Evolutionary conservation across 2,797 vertebrate genomes (phyloP).

Genomic region (Benthosema pterotum): DNA sequence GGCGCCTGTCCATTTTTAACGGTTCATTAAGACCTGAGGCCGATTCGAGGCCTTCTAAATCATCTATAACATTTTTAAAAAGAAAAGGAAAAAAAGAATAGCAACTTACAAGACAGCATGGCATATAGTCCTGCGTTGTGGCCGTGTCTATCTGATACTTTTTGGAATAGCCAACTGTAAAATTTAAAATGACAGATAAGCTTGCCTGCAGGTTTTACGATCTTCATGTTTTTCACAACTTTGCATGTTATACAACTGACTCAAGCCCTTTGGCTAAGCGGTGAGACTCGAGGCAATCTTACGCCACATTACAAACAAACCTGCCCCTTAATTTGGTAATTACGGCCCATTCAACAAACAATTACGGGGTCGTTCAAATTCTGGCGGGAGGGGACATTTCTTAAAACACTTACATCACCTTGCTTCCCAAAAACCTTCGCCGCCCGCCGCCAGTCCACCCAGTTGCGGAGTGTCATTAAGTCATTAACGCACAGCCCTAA

Average conservation of each 20-base stretch:
- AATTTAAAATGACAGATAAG: no score
- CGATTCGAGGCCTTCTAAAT: no score
- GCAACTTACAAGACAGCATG: no score
- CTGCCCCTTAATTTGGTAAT: conserved; percentile 61
- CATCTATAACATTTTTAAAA: no score
- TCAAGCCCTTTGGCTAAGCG: conserved; percentile 41
- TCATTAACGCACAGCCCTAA: conserved; percentile 57
- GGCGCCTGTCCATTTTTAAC: conserved; percentile 37
- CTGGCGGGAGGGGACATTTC: conserved; percentile 57
- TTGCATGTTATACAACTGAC: conserved; percentile 39
- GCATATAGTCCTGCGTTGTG: no score
- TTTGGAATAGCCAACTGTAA: no score
- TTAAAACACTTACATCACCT: conserved; percentile 67
- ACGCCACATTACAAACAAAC: conserved; percentile 67
- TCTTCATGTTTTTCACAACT: conserved; percentile 26
- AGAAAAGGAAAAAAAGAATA: no score
- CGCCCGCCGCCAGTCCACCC: conserved; percentile 58
- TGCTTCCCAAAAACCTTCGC: conserved; percentile 56
- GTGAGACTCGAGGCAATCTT: conserved; percentile 49
- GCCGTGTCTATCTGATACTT: no score
- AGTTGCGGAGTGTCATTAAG: conserved; percentile 67
- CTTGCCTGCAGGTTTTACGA: no score
- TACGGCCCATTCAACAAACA: conserved; percentile 59
- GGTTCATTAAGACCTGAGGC: conserved; percentile 1
- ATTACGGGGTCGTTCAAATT: conserved; percentile 56